Percentiles rank a stretch among this genome's conserved stretches.
phyloP scores from a whole-genome alignment of 2,797 vertebrate genomes.

The Petrocephalus sullivani region DNA sequence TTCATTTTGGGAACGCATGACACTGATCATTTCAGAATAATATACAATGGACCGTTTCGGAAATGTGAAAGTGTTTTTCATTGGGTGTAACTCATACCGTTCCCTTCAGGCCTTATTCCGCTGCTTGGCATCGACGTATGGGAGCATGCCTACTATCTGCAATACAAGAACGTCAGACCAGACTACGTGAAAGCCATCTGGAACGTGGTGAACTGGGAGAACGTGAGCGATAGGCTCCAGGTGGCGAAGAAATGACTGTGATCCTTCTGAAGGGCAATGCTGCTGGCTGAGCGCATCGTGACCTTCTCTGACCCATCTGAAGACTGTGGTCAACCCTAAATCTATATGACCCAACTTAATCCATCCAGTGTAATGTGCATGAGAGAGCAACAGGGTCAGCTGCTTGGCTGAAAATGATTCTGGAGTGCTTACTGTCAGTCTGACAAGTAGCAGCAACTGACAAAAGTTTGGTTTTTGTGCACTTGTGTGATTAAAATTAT shows the following conservation, averaged over 20 bases:
- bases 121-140: conserved; percentile 95
- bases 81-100: background rate
- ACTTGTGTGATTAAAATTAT: conserved; percentile 30
- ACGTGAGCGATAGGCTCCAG: conserved; percentile 78
- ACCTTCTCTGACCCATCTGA: background rate
- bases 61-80: background rate
- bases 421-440: background rate
- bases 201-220: conserved; percentile 95
- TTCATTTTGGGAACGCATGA: background rate
- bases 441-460: background rate
- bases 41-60: background rate
- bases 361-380: background rate
- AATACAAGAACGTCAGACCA: conserved; percentile 95
- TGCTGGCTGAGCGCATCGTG: background rate
- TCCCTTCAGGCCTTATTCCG: conserved; percentile 76
- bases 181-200: conserved; percentile 98
- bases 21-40: background rate
- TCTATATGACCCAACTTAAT: background rate
- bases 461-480: background rate
- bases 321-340: background rate
- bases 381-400: background rate
- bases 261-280: background rate
- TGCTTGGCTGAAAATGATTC: background rate
- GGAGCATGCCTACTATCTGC: conserved; percentile 98
- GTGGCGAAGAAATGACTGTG: conserved; percentile 69